Conservation (phyloP, 2,113 vertebrate species). For the Mus pahari region DNA sequence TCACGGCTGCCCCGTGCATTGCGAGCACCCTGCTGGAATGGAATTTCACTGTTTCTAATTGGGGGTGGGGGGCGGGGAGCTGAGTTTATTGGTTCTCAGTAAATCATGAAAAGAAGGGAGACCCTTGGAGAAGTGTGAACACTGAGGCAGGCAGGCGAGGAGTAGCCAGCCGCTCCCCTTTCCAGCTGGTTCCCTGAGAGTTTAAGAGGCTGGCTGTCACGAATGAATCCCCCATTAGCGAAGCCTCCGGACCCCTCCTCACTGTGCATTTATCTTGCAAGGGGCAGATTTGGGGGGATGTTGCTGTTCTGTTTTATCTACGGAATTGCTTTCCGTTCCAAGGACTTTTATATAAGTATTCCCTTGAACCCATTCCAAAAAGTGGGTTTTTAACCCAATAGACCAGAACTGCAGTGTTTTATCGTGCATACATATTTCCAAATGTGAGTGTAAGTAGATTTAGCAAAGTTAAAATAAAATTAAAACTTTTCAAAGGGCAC, state of each 20-base stretch:
- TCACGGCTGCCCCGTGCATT: not conserved
- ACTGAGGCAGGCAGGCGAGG: not conserved
- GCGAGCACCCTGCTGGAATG: not conserved
- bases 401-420: conserved; percentile 71
- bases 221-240: not conserved
- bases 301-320: conserved; percentile 72
- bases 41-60: conserved; percentile 46
- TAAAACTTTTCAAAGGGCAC: conserved; percentile 77
- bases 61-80: not conserved
- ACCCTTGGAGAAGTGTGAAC: not conserved
- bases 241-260: conserved; percentile 14
- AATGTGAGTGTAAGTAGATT: conserved; percentile 79
- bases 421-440: conserved; percentile 71
- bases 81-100: conserved; percentile 38
- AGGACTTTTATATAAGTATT: conserved; percentile 76
- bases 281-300: conserved; percentile 54
- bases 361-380: conserved; percentile 77
- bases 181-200: not conserved
- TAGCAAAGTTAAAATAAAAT: conserved; percentile 80
- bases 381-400: conserved; percentile 79
- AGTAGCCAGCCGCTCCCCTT: not conserved
- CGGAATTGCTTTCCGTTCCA: conserved; percentile 64
- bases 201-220: not conserved
- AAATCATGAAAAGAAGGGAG: conserved; percentile 5
- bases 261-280: conserved; percentile 45